Evolutionary conservation across 2,113 vertebrate genomes (phyloP), one percentile per base, ranked within the genome.

Genomic region (Chascanopsetta lugubris): DNA sequence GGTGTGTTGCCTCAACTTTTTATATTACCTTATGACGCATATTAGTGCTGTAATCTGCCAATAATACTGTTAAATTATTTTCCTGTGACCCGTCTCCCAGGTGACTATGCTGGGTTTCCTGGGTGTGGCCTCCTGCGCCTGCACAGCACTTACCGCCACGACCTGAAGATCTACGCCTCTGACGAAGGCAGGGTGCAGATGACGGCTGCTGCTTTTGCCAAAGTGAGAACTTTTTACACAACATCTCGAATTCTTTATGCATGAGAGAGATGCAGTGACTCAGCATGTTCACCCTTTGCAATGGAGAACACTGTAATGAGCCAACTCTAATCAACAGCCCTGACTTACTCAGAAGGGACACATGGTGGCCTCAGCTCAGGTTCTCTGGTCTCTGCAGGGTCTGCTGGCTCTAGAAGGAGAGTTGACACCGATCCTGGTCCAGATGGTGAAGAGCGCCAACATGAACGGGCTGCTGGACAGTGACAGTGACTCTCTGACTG

Each of bases 361-460:
- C 22, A 21, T 7, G 3, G 1, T 45, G 15, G 32, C 27, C 7
- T 58, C 36, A n/a, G 8, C 25, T 53, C 0, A 4, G 15, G 4
- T 8, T 58, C 7, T 79, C 40, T 61, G 57, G 12, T 36, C 20
- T 54, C 40, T 65, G 61, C 86, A 99, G 97, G 97, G 97, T 36
- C 90, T 99, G 24, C 88, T 99, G 74, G 97, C 97, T 58, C 82
- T 99, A 46, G 97, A 99, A 80, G 97, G 96, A 17, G 97, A 99
- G 83, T 85, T 99, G 69, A 99, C 97, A 0, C 97, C 97, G 1
- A 99, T 99, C 85, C 88, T 99, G 79, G 97, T 99, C 45, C 96
- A 99, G 85, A 99, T 99, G 97, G 97, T 99, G 65, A 99, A 99
- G 91, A 99, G 97, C 47, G 97, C 96, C 86, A 99, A 99, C 87